Evolutionary conservation across 2,888 invertebrate genomes (phyloP), one percentile per base, ranked within the genome.

Genomic region (Erynnis tages): DNA sequence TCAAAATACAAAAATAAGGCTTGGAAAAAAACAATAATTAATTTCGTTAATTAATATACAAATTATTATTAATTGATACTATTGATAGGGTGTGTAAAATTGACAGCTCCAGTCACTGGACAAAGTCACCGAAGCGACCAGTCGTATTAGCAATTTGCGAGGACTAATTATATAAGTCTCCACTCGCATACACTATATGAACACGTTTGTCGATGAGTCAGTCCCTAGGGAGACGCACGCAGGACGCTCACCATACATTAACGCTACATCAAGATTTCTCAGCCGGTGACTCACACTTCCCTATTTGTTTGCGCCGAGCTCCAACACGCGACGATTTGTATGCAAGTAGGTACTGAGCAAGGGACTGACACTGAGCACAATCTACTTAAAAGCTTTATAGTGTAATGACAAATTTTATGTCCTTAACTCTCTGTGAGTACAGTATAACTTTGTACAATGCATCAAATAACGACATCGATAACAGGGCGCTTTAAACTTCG

Each of bases 201-300:
- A n/a, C n/a, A n/a, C n/a, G n/a, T n/a, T n/a, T n/a, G n/a, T n/a
- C 35, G 35, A 23, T 40, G 48, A 40, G 32, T 48, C 23, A 32
- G 14, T 23, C 13, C 5, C n/a, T 29, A 40, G 38, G 48, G 40
- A 32, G 14, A n/a, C 35, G 4, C n/a, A 16, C 14, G 10, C 48
- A 40, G 40, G 32, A 41, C 48, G 35, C 38, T 37, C 16, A 21
- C n/a, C 17, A 29, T 8, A 29, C 7, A 23, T 30, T 32, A n/a
- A 14, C 21, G 13, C 30, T 23, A 21, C 21, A 35, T 46, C 25
- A 46, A 23, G 48, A 48, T 49, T 17, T 49, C 49, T 32, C 16
- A 41, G 25, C 4, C 14, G 25, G 17, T 49, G 49, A 49, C 30
- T 49, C 49, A 48, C 21, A 45, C 30, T 48, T 48, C 48, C 48